Evolutionary conservation across 2,113 vertebrate genomes (phyloP).

Genomic region (Mungos mungo): DNA sequence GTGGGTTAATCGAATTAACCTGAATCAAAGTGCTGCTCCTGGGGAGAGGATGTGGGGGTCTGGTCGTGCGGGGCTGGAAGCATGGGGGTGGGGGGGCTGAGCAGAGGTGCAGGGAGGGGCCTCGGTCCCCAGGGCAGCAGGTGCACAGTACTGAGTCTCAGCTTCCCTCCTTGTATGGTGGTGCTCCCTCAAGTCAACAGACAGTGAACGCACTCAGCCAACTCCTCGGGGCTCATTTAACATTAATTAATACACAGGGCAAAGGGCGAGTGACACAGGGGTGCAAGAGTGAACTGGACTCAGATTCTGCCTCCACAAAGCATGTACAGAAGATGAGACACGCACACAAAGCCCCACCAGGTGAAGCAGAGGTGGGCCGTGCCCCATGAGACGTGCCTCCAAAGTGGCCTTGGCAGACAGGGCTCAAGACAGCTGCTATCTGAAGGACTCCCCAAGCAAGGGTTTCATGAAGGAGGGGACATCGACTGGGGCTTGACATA

Average conservation of each 20-base stretch:
- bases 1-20: background rate
- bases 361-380: background rate
- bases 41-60: background rate
- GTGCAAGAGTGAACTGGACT: background rate
- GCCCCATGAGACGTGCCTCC: background rate
- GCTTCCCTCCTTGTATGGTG: background rate
- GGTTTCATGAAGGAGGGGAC: background rate
- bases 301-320: background rate
- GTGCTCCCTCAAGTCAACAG: background rate
- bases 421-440: background rate
- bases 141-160: fast-evolving
- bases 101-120: background rate
- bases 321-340: background rate
- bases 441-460: background rate
- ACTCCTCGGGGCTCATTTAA: background rate
- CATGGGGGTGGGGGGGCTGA: background rate
- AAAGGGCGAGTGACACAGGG: background rate
- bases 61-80: background rate
- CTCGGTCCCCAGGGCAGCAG: background rate
- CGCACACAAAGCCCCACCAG: background rate
- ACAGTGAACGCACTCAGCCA: background rate
- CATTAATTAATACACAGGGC: background rate
- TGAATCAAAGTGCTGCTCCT: background rate
- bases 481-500: background rate
- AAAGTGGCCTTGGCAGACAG: background rate